Conservation (phyloP, 2,888 invertebrate genomes). For the Limnephilus lunatus region DNA sequence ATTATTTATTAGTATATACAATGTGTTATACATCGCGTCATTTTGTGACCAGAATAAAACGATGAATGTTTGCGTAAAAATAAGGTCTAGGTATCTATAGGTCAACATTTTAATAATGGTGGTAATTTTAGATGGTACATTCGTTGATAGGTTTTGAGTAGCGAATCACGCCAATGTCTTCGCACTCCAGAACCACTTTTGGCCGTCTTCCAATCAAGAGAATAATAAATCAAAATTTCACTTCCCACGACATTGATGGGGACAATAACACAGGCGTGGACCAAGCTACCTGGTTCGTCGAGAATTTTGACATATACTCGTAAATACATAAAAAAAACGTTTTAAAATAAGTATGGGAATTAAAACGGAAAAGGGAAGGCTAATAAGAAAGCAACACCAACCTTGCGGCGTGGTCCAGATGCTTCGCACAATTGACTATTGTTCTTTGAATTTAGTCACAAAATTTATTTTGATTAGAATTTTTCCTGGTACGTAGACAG, state of each 20-base stretch:
- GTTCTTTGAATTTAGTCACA: too few species aligned
- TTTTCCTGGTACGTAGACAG: too few species aligned
- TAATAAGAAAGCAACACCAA: neutral
- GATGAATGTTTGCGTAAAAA: neutral
- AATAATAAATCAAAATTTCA: conserved; percentile 42
- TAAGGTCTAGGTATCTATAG: neutral
- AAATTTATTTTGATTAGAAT: too few species aligned
- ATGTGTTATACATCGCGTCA: neutral
- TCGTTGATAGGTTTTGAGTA: conserved; percentile 28
- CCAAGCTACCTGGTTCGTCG: neutral
- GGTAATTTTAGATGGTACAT: neutral
- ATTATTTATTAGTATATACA: too few species aligned
- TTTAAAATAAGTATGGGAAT: too few species aligned
- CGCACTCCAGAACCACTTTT: conserved; percentile 11
- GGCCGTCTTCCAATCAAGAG: conserved; percentile 16
- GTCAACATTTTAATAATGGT: neutral
- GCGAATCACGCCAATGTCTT: conserved; percentile 10
- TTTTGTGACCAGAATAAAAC: neutral
- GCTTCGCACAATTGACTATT: too few species aligned
- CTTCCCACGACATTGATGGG: neutral
- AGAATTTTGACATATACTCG: neutral
- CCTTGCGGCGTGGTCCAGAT: neutral
- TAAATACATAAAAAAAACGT: neutral
- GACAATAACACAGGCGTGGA: conserved; percentile 4
- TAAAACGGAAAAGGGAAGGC: too few species aligned